Base-by-base conservation (phyloP, 2,113 vertebrate genomes). In the Catagonus wagneri region DNA sequence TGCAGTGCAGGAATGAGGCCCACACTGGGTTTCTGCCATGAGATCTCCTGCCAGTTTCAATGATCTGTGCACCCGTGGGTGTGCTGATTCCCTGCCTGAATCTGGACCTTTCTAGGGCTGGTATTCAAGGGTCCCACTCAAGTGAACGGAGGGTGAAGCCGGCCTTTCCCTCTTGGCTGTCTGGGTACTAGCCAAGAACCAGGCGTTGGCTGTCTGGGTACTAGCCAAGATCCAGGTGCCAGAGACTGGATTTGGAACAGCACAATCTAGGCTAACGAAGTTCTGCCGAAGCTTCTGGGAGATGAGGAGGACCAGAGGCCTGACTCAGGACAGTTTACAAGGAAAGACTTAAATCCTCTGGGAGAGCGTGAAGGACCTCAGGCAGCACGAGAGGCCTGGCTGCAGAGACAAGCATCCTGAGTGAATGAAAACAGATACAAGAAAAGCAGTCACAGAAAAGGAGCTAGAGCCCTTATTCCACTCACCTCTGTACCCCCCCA, bases 31-130 rank as follows among this genome's bases (percentile, higher is more conserved):
- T 74, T 68, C 13, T 10, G 29, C 15, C 25, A 0, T 6, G 4
- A 0, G 36, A 50, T 50, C 14, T 56, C 50, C 17, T 10, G 14
- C 3, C 20, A 15, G 20, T 75, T 39, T 71, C 36, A 3, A 4
- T 7, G 19, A 58, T 29, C 39, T 9, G 0, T 23, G 19, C 23
- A 14, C 14, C 1, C 2, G 0, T 11, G 6, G 19, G 6, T 6
- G 22, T 44, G 61, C 52, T 50, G 11, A 54, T 25, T 69, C 12
- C 20, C 25, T 4, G 23, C 0, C 4, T 34, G 11, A 32, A 34
- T 29, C 10, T 23, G 23, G 71, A 36, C 27, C 23, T 20, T 23
- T 69, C 10, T 25, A 20, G 13, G 54, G 15, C 34, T 22, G 16
- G 6, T 20, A 27, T 39, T 75, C 39, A 22, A 36, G 10, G 27